These are phyloP conservation scores for Geophilus truncorum DNA, from an alignment of 2,888 invertebrate genomes.

Conservation along the genomic window DNA sequence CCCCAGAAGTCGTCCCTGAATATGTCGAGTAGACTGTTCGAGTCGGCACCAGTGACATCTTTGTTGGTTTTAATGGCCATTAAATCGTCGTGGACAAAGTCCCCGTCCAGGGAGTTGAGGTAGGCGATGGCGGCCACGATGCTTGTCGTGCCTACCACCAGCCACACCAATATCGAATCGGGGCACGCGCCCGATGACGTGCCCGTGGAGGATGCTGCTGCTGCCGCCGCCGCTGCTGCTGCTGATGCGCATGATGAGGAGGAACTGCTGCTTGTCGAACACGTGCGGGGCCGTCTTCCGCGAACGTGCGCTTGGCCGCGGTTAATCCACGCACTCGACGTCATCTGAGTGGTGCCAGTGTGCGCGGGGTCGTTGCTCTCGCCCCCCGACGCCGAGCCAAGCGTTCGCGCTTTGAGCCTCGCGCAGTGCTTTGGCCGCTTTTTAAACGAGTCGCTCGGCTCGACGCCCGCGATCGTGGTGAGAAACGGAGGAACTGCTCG, in stretches of 20 bases:
- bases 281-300: slow-evolving; percentile 21
- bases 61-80: slow-evolving; percentile 75
- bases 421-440: slow-evolving; percentile 22
- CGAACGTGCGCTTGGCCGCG: slow-evolving; percentile 25
- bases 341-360: slow-evolving; percentile 19
- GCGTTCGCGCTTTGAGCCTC: slow-evolving; percentile 27
- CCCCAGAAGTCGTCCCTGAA: slow-evolving; percentile 84
- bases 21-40: slow-evolving; percentile 56
- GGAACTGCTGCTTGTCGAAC: slow-evolving; percentile 16
- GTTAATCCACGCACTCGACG: slow-evolving; percentile 25
- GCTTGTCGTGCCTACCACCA: slow-evolving; percentile 9
- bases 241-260: slow-evolving; percentile 25
- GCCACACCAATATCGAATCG: background rate
- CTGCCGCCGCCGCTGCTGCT: background rate
- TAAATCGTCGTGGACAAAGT: slow-evolving; percentile 84
- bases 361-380: slow-evolving; percentile 18
- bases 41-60: slow-evolving; percentile 58
- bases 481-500: background rate
- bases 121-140: slow-evolving; percentile 61
- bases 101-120: slow-evolving; percentile 67
- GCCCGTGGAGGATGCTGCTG: background rate
- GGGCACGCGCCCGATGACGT: slow-evolving; percentile 1
- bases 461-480: background rate
- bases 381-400: slow-evolving; percentile 23
- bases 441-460: background rate